Evolutionary conservation across 2,888 invertebrate genomes (phyloP).

Genomic region (Phortica magna): DNA sequence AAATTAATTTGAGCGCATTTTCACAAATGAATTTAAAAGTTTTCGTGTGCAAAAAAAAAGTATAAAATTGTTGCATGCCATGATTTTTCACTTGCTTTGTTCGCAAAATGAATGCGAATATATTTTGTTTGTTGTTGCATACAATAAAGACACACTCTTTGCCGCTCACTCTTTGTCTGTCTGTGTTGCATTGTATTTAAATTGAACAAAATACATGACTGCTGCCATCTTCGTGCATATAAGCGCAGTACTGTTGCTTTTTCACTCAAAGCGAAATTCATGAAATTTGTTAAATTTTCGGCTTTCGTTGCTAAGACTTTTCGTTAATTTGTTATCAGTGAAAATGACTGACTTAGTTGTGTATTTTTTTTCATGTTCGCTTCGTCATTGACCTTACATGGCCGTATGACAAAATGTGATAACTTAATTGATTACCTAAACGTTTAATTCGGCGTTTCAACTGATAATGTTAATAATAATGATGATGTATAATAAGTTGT

Average conservation of each 20-base stretch:
- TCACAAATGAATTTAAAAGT: neutral
- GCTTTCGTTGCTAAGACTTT: neutral
- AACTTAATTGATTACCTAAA: slow-evolving; percentile 7
- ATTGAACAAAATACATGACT: neutral
- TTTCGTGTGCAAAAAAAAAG: neutral
- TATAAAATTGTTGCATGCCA: neutral
- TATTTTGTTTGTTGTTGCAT: neutral
- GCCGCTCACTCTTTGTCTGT: no score
- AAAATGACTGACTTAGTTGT: neutral
- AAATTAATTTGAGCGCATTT: slow-evolving; percentile 1
- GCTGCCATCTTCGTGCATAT: neutral
- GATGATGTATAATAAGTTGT: neutral
- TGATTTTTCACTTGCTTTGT: neutral
- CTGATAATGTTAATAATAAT: neutral
- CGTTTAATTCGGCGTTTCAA: neutral
- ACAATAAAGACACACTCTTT: no score
- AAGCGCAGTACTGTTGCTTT: no score
- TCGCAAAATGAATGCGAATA: neutral
- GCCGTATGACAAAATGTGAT: no score
- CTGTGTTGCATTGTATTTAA: neutral
- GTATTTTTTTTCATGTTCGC: no score
- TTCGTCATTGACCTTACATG: no score
- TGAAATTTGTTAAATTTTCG: neutral
- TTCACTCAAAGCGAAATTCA: neutral
- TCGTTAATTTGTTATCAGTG: neutral